These are phyloP conservation scores for Gymnothorax reevesii DNA, from an alignment of 2,797 vertebrate species.

Conservation along the genomic window DNA sequence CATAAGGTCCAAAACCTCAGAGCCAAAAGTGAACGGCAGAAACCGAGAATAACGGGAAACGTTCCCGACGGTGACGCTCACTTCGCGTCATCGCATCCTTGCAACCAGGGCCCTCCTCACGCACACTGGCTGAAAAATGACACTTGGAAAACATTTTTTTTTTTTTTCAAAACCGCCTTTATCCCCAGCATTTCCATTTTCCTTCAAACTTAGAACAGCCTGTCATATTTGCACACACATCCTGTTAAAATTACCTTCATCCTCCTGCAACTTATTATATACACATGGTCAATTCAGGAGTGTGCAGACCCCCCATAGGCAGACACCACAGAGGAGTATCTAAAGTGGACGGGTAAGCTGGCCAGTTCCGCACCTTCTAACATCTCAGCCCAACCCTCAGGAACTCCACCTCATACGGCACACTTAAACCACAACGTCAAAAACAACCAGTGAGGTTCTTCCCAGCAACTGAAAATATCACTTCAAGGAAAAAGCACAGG, in stretches of 20 bases:
- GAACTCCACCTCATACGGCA: not conserved
- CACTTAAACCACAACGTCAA: not conserved
- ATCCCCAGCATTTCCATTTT: not conserved
- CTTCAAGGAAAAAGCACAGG: conserved; percentile 7
- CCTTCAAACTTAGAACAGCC: not conserved
- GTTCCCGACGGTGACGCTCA: not conserved
- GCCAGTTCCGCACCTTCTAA: not conserved
- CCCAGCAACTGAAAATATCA: not conserved
- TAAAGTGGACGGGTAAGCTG: not conserved
- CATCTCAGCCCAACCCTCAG: not conserved
- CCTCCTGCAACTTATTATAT: not conserved
- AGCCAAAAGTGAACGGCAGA: not conserved
- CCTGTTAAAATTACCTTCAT: not conserved
- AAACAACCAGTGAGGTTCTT: not conserved
- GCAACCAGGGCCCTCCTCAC: not conserved
- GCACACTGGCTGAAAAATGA: not conserved
- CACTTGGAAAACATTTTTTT: not conserved
- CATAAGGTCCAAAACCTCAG: not conserved
- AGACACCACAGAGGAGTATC: not conserved
- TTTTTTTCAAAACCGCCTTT: not conserved
- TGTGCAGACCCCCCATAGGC: not conserved
- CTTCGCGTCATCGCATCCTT: not conserved
- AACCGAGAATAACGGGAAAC: not conserved
- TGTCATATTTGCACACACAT: not conserved
- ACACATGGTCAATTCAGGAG: not conserved